These are phyloP conservation scores for Gnathonemus longibarbis DNA, from an alignment of 2,113 vertebrate species.

Conservation along the genomic window DNA sequence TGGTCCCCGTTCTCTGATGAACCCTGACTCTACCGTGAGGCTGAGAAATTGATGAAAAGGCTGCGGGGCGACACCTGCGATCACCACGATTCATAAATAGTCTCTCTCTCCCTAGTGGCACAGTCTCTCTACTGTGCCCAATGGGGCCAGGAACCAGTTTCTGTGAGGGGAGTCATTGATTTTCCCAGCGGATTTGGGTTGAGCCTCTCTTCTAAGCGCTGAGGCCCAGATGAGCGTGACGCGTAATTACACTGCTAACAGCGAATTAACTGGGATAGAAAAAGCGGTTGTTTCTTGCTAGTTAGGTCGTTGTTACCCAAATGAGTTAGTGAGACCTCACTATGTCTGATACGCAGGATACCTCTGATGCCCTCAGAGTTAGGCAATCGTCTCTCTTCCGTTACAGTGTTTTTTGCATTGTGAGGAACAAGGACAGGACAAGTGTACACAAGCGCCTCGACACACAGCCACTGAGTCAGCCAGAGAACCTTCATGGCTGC, in stretches of 20 bases:
- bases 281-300: not conserved
- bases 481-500: not conserved
- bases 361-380: not conserved
- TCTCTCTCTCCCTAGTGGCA: not conserved
- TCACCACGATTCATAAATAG: constrained; percentile 9
- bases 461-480: not conserved
- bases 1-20: not conserved
- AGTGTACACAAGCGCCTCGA: not conserved
- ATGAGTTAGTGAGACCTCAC: not conserved
- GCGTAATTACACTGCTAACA: not conserved
- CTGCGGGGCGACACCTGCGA: not conserved
- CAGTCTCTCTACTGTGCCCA: not conserved
- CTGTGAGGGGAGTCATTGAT: not conserved
- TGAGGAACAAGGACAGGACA: not conserved
- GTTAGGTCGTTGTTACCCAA: not conserved
- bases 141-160: not conserved
- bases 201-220: not conserved
- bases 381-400: not conserved
- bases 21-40: not conserved
- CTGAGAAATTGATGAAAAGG: constrained; percentile 1
- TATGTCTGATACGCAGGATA: too few relatives aligned
- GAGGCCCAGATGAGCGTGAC: not conserved
- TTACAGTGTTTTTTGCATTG: not conserved
- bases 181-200: not conserved
- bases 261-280: too few relatives aligned